Conservation (phyloP, 2,797 vertebrate species). For the Phrynocephalus guinanensis region DNA sequence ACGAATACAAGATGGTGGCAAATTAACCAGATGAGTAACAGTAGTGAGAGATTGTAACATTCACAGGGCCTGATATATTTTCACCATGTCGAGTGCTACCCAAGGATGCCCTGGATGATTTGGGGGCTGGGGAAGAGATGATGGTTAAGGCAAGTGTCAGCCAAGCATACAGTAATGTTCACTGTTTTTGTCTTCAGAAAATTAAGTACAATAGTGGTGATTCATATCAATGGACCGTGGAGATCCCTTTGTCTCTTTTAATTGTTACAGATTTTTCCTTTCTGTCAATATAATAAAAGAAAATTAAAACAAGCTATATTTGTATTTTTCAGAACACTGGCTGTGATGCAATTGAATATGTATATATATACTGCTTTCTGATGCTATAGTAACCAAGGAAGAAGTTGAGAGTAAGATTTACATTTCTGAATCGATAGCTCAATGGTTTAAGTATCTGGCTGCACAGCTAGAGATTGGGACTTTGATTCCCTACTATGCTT, state of each 20-base stretch:
- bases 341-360: background rate
- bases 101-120: background rate
- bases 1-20: no score
- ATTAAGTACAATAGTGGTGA: constrained; percentile 48
- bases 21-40: no score
- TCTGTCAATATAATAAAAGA: constrained; percentile 54
- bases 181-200: constrained; percentile 41
- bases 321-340: background rate
- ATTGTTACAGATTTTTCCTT: constrained; percentile 14
- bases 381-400: background rate
- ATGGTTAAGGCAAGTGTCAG: background rate
- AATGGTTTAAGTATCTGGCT: no score
- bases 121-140: background rate
- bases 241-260: constrained; percentile 37
- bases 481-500: no score
- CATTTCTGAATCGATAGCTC: background rate
- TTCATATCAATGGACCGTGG: constrained; percentile 48
- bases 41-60: background rate
- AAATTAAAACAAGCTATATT: background rate
- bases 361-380: background rate
- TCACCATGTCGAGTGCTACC: background rate
- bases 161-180: background rate
- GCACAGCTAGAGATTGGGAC: no score
- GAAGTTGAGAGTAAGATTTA: no score
- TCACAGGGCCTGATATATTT: background rate